These are phyloP conservation scores for Thymelicus lineola DNA, from an alignment of 2,888 invertebrate genomes.

Conservation along the genomic window DNA sequence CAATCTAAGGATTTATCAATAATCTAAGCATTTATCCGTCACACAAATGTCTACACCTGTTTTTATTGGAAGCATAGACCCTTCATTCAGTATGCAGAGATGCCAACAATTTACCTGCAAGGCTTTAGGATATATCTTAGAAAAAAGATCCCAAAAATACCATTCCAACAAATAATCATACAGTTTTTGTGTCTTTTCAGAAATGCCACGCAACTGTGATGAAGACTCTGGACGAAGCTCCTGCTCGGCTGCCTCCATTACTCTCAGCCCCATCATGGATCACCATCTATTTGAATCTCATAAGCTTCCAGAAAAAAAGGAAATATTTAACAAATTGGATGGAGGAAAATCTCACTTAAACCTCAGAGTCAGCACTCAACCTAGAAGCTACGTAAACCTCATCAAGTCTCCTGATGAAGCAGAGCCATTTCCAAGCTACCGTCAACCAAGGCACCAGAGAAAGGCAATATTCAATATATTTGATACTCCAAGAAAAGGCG, in stretches of 20 bases:
- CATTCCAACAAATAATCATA: too few species aligned
- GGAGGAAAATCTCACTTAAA: constrained; percentile 71
- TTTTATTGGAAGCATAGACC: too few species aligned
- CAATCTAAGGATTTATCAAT: too few species aligned
- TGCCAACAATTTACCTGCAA: too few species aligned
- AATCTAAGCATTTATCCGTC: too few species aligned
- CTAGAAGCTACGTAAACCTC: constrained; percentile 67
- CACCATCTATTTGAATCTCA: constrained; percentile 51
- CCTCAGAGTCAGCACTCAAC: constrained; percentile 75
- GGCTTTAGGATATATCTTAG: too few species aligned
- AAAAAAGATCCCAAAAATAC: too few species aligned
- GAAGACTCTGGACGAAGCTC: constrained; percentile 81
- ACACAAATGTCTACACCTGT: too few species aligned
- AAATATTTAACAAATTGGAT: constrained; percentile 57
- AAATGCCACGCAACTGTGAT: constrained; percentile 72
- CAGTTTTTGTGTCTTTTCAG: constrained; percentile 52
- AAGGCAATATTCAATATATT: constrained; percentile 70
- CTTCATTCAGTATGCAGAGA: too few species aligned
- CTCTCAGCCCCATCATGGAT: constrained; percentile 68
- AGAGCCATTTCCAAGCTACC: constrained; percentile 78
- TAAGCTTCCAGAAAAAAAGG: constrained; percentile 46
- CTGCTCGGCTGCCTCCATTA: constrained; percentile 75
- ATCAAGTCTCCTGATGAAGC: constrained; percentile 79
- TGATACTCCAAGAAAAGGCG: constrained; percentile 69
- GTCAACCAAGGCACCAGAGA: constrained; percentile 60